Percentiles rank a stretch among this genome's conserved stretches.
Conservation (phyloP, 2,797 vertebrate genomes). For the Mallotus villosus region DNA sequence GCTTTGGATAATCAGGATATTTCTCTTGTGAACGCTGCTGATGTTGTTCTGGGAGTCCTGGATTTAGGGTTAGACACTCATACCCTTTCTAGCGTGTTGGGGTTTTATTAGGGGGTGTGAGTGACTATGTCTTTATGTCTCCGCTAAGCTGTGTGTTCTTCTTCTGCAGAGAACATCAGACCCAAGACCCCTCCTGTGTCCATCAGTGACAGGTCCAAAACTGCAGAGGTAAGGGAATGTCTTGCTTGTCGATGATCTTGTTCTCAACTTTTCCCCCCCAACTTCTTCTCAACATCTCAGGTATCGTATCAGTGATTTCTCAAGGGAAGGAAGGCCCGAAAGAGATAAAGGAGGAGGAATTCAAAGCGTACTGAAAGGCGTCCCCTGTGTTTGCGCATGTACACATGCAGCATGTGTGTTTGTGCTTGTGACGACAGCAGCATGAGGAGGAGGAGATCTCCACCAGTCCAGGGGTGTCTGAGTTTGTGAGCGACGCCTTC, state of each 20-base stretch:
- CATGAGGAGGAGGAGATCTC: constrained; percentile 94
- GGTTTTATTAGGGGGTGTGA: too few species aligned
- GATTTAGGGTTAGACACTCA: too few species aligned
- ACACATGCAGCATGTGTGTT: not conserved
- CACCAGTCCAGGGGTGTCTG: constrained; percentile 91
- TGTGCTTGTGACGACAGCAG: not conserved
- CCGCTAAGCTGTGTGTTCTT: too few species aligned
- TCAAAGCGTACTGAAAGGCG: too few species aligned
- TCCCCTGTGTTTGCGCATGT: too few species aligned
- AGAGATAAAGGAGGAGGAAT: too few species aligned
- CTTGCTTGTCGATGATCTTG: not conserved
- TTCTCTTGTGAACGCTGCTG: not conserved
- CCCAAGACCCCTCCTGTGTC: constrained; percentile 78
- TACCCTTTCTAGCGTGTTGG: too few species aligned
- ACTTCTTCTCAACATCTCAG: too few species aligned
- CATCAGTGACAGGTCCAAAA: constrained; percentile 67
- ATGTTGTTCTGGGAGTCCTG: not conserved
- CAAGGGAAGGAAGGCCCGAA: not conserved
- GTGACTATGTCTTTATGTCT: too few species aligned
- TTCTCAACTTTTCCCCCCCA: too few species aligned
- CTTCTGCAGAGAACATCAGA: constrained; percentile 69
- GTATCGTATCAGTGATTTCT: not conserved
- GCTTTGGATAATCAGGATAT: not conserved
- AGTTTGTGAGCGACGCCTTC: constrained; percentile 97
- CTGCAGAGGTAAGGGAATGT: constrained; percentile 35